phyloP scores from a whole-genome alignment of 2,113 vertebrate genomes.

The Serilophus lunatus region DNA sequence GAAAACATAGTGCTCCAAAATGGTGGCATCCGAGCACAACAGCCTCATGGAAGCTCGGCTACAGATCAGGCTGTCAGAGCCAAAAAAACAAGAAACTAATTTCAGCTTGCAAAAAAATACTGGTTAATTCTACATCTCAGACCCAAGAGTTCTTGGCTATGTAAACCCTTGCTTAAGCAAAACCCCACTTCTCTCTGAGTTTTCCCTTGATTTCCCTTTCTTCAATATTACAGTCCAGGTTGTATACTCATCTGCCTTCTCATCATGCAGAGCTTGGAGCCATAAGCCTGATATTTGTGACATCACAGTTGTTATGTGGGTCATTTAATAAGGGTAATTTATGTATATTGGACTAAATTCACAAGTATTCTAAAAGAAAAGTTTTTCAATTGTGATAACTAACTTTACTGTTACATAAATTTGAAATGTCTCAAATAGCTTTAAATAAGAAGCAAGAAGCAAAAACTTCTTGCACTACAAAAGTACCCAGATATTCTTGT shows the following conservation, averaged over 20 bases:
- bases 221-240: background rate
- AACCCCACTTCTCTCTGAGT: background rate
- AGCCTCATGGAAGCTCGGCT: background rate
- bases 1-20: background rate
- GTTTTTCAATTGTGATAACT: background rate
- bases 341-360: background rate
- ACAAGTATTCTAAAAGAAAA: background rate
- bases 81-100: background rate
- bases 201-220: background rate
- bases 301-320: background rate
- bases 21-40: background rate
- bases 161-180: background rate
- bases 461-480: background rate
- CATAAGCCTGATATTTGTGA: background rate
- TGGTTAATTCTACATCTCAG: background rate
- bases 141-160: background rate
- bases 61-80: background rate
- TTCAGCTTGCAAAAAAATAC: background rate
- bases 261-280: background rate
- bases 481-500: background rate
- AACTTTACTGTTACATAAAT: background rate
- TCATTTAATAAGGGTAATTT: background rate
- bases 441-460: background rate
- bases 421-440: background rate
- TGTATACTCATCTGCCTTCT: background rate